A percentile compares a stretch with the other conserved stretches of the same genome.
Evolutionary conservation across 2,797 vertebrate genomes (phyloP).

Genomic region (Florisuga fusca): DNA sequence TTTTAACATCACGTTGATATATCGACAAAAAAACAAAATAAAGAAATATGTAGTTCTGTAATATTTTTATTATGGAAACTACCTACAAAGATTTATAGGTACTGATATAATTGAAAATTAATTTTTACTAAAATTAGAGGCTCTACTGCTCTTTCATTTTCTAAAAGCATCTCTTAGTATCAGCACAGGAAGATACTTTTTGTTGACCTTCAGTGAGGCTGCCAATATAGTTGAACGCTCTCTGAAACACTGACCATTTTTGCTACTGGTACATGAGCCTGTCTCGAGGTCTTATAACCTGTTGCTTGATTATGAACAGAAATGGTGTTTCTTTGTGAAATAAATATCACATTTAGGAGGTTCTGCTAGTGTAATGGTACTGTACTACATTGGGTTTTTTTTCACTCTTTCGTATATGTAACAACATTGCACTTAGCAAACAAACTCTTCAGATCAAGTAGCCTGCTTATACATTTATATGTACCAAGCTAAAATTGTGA

Average conservation of each 20-base stretch:
- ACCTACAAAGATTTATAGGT: neutral
- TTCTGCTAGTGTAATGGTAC: neutral
- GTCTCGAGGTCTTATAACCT: neutral
- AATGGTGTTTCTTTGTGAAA: neutral
- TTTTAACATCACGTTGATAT: neutral
- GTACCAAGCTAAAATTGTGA: neutral
- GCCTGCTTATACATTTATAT: neutral
- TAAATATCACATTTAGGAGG: neutral
- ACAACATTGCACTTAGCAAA: neutral
- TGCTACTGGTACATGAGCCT: neutral
- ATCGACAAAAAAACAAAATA: neutral
- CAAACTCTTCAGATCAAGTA: neutral
- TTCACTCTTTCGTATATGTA: neutral
- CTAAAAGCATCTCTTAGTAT: neutral
- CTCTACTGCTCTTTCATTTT: neutral
- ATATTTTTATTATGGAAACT: neutral
- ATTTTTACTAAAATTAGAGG: constrained; percentile 11
- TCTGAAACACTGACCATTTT: neutral
- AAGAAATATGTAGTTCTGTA: neutral
- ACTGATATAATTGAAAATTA: neutral
- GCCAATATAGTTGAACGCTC: neutral
- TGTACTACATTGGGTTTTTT: neutral
- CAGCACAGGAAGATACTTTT: neutral
- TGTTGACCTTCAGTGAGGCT: neutral
- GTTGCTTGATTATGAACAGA: neutral